Evolutionary conservation across 2,797 vertebrate species (phyloP).

Genomic region (Chromobotia macracanthus): DNA sequence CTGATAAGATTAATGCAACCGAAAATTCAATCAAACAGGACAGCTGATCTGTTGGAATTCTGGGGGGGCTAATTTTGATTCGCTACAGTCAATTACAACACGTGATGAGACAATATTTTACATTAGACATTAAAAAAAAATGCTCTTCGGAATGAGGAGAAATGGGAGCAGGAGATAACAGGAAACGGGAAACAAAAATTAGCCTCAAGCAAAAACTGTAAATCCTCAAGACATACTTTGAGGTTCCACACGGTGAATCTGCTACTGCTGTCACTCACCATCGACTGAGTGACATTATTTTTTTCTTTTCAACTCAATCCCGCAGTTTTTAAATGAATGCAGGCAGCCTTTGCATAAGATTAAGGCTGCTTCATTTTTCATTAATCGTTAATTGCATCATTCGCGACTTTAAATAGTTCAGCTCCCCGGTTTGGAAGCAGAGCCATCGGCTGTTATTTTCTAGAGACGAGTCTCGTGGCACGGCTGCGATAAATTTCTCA

Average conservation of each 20-base stretch:
- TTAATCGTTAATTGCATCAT: constrained; percentile 44
- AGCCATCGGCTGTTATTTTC: constrained; percentile 19
- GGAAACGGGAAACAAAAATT: neutral
- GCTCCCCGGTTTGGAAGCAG: constrained; percentile 21
- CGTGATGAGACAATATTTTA: neutral
- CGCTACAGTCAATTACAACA: neutral
- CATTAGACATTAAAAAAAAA: neutral
- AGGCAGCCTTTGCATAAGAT: constrained; percentile 24
- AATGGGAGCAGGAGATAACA: neutral
- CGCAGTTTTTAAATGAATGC: constrained; percentile 15
- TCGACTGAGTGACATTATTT: neutral
- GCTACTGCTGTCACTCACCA: constrained; percentile 6
- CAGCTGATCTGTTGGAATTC: neutral
- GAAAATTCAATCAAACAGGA: constrained; percentile 6
- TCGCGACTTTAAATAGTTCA: constrained; percentile 38
- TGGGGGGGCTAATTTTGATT: neutral
- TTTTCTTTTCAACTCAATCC: constrained; percentile 26
- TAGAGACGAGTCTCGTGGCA: constrained; percentile 5
- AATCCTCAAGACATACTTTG: constrained; percentile 17
- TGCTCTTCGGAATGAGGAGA: neutral
- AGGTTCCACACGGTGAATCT: constrained; percentile 4
- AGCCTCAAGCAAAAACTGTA: constrained; percentile 15
- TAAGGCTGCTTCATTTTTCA: neutral
- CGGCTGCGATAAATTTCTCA: constrained; percentile 37
- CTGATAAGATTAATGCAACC: constrained; percentile 29